phyloP scores from a whole-genome alignment of 2,113 vertebrate species.

The Lanius collurio region DNA sequence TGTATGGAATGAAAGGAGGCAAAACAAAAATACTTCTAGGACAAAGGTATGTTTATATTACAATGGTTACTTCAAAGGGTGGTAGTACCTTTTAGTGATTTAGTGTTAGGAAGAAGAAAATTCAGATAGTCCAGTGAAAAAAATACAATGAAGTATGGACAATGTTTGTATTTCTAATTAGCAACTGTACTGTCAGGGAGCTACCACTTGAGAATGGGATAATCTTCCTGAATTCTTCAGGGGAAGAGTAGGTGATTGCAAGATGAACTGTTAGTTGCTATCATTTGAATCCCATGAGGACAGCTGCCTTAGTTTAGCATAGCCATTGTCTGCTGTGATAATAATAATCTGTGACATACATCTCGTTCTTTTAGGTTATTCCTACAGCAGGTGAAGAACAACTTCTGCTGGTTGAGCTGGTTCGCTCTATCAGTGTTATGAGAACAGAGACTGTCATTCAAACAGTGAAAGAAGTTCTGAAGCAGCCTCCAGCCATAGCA shows the following conservation, averaged over 20 bases:
- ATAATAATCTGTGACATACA: background rate
- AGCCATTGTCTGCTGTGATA: background rate
- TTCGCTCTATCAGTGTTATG: slow-evolving; percentile 97
- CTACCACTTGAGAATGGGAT: background rate
- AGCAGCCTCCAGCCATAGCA: slow-evolving; percentile 95
- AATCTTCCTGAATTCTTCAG: background rate
- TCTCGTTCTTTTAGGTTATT: slow-evolving; percentile 83
- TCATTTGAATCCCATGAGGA: background rate
- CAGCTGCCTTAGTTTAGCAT: background rate
- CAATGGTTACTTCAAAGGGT: background rate
- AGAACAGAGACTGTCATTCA: slow-evolving; percentile 97
- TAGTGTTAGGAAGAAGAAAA: background rate
- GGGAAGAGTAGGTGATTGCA: background rate
- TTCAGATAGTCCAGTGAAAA: background rate
- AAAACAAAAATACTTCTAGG: slow-evolving; percentile 81
- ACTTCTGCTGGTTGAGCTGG: slow-evolving; percentile 92
- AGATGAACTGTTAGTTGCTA: background rate
- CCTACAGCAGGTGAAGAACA: slow-evolving; percentile 93
- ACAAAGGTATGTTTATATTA: slow-evolving; percentile 80
- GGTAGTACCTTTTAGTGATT: background rate
- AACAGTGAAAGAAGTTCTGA: slow-evolving; percentile 97
- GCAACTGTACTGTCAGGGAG: background rate
- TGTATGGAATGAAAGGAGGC: slow-evolving; percentile 97
- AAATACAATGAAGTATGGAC: background rate
- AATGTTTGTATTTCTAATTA: background rate